Conservation (phyloP, 2,888 invertebrate genomes). For the Hoplodrina ambigua region DNA sequence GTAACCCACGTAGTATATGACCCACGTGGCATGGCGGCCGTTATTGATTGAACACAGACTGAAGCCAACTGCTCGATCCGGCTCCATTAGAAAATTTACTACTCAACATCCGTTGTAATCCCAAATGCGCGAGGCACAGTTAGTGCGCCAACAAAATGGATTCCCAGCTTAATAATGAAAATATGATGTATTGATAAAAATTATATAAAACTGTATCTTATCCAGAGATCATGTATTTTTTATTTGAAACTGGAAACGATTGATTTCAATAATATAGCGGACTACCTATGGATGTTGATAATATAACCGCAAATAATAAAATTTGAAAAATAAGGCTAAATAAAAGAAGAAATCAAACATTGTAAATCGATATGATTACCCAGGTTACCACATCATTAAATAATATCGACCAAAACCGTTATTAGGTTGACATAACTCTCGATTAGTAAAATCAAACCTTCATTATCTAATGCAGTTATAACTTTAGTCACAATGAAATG, state of each 20-base stretch:
- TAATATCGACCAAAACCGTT: conserved; percentile 72
- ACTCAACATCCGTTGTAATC: too few species aligned
- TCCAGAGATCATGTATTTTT: not conserved
- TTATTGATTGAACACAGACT: not conserved
- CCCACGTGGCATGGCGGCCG: not conserved
- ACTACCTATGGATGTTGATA: too few species aligned
- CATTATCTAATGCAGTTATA: conserved; percentile 72
- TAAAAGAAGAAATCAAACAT: not conserved
- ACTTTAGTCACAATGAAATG: conserved; percentile 80
- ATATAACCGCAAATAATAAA: too few species aligned
- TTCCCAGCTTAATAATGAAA: conserved; percentile 1
- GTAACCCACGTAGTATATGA: too few species aligned
- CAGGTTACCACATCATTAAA: conserved; percentile 50
- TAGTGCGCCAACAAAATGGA: not conserved
- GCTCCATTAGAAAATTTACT: too few species aligned
- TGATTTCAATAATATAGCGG: not conserved
- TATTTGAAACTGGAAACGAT: not conserved
- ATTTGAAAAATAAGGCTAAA: too few species aligned
- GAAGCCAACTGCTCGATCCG: not conserved
- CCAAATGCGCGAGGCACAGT: not conserved
- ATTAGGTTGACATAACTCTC: conserved; percentile 66
- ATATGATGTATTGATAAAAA: conserved; percentile 9
- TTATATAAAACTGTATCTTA: too few species aligned
- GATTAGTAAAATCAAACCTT: conserved; percentile 65
- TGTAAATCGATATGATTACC: conserved; percentile 18